Percentiles rank a stretch among this genome's conserved stretches.
Evolutionary conservation across 2,888 invertebrate genomes (phyloP).

Genomic region (Polyommatus iphigenia): DNA sequence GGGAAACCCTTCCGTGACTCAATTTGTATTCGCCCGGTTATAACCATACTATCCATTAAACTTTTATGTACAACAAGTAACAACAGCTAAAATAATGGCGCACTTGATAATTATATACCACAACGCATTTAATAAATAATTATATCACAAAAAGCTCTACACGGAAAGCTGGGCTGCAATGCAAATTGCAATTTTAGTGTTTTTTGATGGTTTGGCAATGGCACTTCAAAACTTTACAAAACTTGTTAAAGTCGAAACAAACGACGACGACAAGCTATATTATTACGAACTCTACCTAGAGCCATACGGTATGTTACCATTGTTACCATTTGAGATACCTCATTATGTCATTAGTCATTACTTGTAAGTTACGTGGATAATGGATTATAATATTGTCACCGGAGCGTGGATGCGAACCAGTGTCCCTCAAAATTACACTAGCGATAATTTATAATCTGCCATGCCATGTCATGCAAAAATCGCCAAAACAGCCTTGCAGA

Average conservation of each 20-base stretch:
- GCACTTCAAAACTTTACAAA: background rate
- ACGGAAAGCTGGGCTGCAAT: background rate
- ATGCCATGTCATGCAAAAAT: too few relatives aligned
- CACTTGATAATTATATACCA: conserved; percentile 18
- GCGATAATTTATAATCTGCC: too few relatives aligned
- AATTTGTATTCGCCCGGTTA: conserved; percentile 67
- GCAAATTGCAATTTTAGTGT: background rate
- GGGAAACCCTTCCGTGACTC: conserved; percentile 79
- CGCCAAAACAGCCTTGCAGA: too few relatives aligned
- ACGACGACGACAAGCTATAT: too few relatives aligned
- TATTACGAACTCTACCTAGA: too few relatives aligned
- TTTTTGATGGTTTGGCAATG: background rate
- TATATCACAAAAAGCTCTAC: background rate
- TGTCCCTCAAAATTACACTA: too few relatives aligned
- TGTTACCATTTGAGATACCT: too few relatives aligned
- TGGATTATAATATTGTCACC: too few relatives aligned
- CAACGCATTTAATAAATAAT: conserved; percentile 21
- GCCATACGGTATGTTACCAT: too few relatives aligned
- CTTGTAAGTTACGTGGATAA: too few relatives aligned
- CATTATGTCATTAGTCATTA: too few relatives aligned
- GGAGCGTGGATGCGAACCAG: too few relatives aligned
- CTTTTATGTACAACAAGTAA: conserved; percentile 29
- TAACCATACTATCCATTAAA: conserved; percentile 56
- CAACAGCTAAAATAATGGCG: conserved; percentile 13
- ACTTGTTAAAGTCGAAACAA: background rate